Base-by-base conservation (phyloP, 1,140 invertebrate genomes). In the Papilio polyxenes region DNA sequence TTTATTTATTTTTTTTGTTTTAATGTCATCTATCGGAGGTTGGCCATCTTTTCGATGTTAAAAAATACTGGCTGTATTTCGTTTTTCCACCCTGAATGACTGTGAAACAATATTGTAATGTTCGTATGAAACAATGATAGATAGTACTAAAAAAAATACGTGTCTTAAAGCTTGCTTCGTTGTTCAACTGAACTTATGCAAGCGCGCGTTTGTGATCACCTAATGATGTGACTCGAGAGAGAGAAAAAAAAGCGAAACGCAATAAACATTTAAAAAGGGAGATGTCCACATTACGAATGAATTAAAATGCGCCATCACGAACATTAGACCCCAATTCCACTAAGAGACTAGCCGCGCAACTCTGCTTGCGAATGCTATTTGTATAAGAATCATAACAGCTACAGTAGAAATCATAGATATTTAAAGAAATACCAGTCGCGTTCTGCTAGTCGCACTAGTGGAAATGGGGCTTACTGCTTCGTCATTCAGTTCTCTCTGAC, bases 301-400 rank as follows among this genome's bases (percentile, higher is more conserved):
- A 93, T 93, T 91, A 91, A 93, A 91, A 92, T 93, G 91, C 92
- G 86, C 86, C 89, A 92, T 92, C 92, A 93, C 92, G 92, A 88
- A 91, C 91, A 92, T 90, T 89, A 91, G 56, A 59, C n/a, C 17
- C n/a, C 17, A 9, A 59, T 59, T 59, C 56, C n/a, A 59, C 56
- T 59, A n/a, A 59, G 17, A 5, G n/a, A 20, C 2, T 20, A 59
- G 56, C 56, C n/a, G 56, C n/a, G 49, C 10, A 2, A 51, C 10
- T 51, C 13, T 0, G 40, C 49, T 51, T 11, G 49, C 49, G 49
- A 51, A 10, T 51, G 49, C 10, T 51, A 11, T 10, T 11, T 13
- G 49, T 51, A 51, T 51, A 10, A 51, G 49, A 51, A 11, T 10
- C 49, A 49, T 49, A 7, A 49, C 48, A 7, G 48, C 10, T 10